Conservation (phyloP, 2,888 invertebrate species). For the Prenolepis imparis region DNA sequence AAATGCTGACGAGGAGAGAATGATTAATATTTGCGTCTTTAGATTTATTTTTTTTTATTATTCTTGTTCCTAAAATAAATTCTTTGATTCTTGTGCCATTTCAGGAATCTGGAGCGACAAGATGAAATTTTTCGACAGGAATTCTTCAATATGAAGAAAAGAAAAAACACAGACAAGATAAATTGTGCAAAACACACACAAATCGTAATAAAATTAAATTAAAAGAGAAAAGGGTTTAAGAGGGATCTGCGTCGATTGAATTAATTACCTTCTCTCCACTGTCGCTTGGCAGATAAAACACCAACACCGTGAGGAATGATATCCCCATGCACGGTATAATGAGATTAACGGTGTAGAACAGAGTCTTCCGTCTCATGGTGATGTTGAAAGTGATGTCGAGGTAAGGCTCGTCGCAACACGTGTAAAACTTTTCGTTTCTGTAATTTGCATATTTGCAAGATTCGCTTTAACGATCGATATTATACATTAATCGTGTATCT, state of each 20-base stretch:
- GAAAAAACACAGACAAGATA: background rate
- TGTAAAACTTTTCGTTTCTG: slow-evolving; percentile 97
- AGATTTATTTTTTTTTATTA: background rate
- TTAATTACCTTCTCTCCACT: slow-evolving; percentile 96
- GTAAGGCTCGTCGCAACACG: slow-evolving; percentile 98
- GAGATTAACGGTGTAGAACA: slow-evolving; percentile 98
- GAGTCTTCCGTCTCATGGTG: slow-evolving; percentile 97
- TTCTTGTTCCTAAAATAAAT: background rate
- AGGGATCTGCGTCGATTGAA: background rate
- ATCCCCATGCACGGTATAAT: slow-evolving; percentile 99
- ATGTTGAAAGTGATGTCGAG: slow-evolving; percentile 99
- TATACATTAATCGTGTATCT: background rate
- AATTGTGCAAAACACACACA: too few species aligned
- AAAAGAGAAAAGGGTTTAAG: background rate
- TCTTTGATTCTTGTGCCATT: background rate
- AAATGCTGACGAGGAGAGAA: background rate
- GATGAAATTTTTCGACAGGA: background rate
- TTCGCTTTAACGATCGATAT: slow-evolving; percentile 9
- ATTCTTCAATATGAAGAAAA: background rate
- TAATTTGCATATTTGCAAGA: slow-evolving; percentile 71
- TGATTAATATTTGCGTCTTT: background rate
- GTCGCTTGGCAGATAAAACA: slow-evolving; percentile 99
- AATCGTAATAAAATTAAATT: background rate
- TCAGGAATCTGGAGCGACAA: background rate
- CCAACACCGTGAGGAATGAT: slow-evolving; percentile 98